Evolutionary conservation across 2,888 invertebrate species (phyloP).

Genomic region (Scaptodrosophila latifasciaeformis): DNA sequence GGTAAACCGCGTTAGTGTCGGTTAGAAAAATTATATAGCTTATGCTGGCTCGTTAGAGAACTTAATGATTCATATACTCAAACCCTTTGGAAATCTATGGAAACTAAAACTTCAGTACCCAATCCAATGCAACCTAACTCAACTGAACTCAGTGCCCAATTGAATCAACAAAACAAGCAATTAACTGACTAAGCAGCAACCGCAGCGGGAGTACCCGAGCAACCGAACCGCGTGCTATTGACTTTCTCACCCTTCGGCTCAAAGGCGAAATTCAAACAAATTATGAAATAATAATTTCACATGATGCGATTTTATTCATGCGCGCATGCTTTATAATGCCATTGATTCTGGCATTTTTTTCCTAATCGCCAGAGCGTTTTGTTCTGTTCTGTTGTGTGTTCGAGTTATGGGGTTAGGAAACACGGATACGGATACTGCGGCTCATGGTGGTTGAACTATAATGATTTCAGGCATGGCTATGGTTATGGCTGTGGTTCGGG

Average conservation of each 20-base stretch:
- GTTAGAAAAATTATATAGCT: too few relatives aligned
- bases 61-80: too few relatives aligned
- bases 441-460: conserved; percentile 50
- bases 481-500: conserved; percentile 18
- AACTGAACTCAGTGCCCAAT: too few relatives aligned
- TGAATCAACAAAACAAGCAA: conserved; percentile 13
- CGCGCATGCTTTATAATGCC: conserved; percentile 34
- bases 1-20: too few relatives aligned
- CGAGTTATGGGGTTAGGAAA: background rate
- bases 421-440: too few relatives aligned
- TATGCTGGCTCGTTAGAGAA: too few relatives aligned
- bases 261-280: conserved; percentile 49
- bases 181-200: conserved; percentile 3
- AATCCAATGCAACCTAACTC: too few relatives aligned
- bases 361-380: conserved; percentile 11
- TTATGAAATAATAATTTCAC: conserved; percentile 70
- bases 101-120: too few relatives aligned
- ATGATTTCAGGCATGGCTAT: too few relatives aligned
- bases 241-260: conserved; percentile 65
- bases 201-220: conserved; percentile 3
- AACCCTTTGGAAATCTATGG: too few relatives aligned
- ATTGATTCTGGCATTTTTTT: conserved; percentile 45
- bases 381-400: conserved; percentile 4
- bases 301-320: conserved; percentile 50
- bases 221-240: conserved; percentile 53